A percentile compares a stretch with the other conserved stretches of the same genome.
These are phyloP conservation scores for Dryococelus australis DNA, from an alignment of 2,888 invertebrate genomes.

Conservation along the genomic window DNA sequence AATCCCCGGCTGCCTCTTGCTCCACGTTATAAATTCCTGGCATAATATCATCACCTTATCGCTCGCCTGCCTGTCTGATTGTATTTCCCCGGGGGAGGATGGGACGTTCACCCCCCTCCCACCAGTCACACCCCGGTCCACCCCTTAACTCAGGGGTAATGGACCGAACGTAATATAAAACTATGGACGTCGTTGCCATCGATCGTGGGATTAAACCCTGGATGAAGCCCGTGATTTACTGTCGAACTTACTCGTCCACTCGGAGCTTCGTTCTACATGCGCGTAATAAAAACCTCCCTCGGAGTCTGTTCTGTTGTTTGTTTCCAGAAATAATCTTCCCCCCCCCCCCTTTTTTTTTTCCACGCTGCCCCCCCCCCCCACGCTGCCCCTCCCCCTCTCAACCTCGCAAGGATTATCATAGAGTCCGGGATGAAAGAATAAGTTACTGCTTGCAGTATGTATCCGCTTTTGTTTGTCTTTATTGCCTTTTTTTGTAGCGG, in stretches of 20 bases:
- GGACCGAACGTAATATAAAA: constrained; percentile 36
- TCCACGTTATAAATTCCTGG: neutral
- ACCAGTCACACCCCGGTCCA: constrained; percentile 49
- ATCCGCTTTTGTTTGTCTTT: constrained; percentile 6
- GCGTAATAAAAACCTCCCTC: neutral
- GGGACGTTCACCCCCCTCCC: neutral
- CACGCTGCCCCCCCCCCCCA: no score
- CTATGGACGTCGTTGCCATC: constrained; percentile 39
- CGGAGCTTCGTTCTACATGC: neutral
- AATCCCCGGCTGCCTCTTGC: neutral
- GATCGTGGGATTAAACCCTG: constrained; percentile 41
- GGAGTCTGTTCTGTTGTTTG: constrained; percentile 1
- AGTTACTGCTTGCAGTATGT: constrained; percentile 11
- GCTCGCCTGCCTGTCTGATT: constrained; percentile 10
- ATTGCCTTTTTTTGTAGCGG: neutral
- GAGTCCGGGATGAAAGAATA: constrained; percentile 11
- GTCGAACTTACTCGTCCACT: constrained; percentile 29
- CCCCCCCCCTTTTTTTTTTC: no score
- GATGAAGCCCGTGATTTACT: constrained; percentile 39
- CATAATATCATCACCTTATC: constrained; percentile 16
- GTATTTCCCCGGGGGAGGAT: neutral
- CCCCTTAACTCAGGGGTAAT: constrained; percentile 47
- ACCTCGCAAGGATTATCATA: neutral
- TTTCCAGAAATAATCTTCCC: neutral
- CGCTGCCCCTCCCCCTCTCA: no score